Conservation (phyloP, 2,797 vertebrate species). For the Coreius guichenoti region DNA sequence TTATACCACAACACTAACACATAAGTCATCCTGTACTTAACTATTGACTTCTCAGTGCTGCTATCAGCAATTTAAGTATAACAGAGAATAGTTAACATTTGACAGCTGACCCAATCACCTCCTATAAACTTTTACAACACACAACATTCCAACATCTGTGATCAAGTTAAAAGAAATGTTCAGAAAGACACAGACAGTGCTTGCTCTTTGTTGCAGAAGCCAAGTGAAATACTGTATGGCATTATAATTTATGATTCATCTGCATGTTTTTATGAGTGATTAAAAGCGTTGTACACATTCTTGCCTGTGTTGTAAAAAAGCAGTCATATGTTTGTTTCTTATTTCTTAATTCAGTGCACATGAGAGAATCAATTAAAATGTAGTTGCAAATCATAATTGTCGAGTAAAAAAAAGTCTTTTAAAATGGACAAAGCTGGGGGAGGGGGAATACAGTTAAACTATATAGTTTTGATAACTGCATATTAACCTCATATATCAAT, state of each 20-base stretch:
- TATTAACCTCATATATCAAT: conserved; percentile 16
- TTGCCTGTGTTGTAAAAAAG: background rate
- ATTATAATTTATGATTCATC: conserved; percentile 9
- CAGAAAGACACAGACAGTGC: conserved; percentile 5
- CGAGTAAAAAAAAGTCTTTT: too few relatives aligned
- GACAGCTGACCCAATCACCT: background rate
- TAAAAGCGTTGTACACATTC: background rate
- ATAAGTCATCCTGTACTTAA: conserved; percentile 42
- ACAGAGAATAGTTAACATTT: conserved; percentile 40
- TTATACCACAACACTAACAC: conserved; percentile 39
- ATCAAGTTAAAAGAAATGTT: conserved; percentile 9
- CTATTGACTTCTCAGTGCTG: conserved; percentile 28
- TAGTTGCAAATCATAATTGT: background rate
- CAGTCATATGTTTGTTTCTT: background rate
- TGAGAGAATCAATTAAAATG: background rate
- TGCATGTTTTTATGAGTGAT: background rate
- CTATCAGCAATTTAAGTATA: conserved; percentile 20
- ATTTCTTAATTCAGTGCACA: background rate
- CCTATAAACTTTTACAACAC: conserved; percentile 38
- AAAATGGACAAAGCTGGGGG: background rate
- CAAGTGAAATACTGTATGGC: background rate
- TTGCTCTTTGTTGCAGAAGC: background rate
- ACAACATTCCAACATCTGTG: conserved; percentile 10
- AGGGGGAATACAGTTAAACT: background rate
- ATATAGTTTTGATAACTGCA: background rate